phyloP scores from a whole-genome alignment of 2,113 vertebrate genomes.

The Muntiacus muntjak region DNA sequence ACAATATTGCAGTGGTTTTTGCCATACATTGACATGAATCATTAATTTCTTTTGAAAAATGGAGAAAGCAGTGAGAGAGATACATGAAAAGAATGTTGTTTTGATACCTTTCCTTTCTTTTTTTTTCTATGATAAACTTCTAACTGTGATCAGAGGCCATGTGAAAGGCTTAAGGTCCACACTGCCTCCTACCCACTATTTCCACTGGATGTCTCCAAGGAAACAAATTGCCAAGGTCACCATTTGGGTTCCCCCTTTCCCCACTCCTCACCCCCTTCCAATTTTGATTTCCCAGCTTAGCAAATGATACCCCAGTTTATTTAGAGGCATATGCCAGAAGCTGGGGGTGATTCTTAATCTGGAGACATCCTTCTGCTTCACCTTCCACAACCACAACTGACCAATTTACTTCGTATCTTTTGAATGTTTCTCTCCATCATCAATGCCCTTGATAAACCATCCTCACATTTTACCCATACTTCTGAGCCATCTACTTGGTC shows the following conservation, averaged over 20 bases:
- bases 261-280: rapidly evolving
- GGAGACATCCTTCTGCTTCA: background rate
- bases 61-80: background rate
- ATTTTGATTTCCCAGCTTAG: background rate
- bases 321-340: background rate
- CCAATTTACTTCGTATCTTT: background rate
- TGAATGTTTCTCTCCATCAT: background rate
- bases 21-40: too few relatives aligned
- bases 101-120: background rate
- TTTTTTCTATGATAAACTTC: background rate
- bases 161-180: background rate
- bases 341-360: background rate
- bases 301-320: background rate
- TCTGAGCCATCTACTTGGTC: background rate
- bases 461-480: background rate
- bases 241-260: background rate
- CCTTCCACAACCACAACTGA: background rate
- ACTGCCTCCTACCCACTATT: background rate
- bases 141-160: background rate
- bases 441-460: background rate
- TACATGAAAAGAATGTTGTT: background rate
- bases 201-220: background rate
- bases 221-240: background rate
- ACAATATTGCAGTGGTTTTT: too few relatives aligned
- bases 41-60: background rate